Evolutionary conservation across 2,113 vertebrate genomes (phyloP).

Genomic region (Mustelus asterias): DNA sequence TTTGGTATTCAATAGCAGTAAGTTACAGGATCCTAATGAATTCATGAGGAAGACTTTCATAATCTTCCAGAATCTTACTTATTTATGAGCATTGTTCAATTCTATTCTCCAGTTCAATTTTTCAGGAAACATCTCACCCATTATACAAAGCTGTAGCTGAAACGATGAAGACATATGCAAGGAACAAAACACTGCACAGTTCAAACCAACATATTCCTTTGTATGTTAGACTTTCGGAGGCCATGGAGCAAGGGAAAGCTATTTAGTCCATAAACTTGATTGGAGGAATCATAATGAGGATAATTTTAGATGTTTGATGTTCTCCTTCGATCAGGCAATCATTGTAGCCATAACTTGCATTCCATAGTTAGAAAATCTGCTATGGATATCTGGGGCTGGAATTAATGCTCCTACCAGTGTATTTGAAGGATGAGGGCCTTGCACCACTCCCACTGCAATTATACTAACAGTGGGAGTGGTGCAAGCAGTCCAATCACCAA

Average conservation of each 20-base stretch:
- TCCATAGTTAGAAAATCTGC: slow-evolving; percentile 72
- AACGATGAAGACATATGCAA: neutral
- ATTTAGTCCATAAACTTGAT: slow-evolving; percentile 42
- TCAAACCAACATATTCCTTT: neutral
- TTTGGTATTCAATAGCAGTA: neutral
- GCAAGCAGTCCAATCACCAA: too few species aligned
- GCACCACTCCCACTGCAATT: too few species aligned
- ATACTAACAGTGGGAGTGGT: too few species aligned
- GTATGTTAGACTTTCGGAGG: neutral
- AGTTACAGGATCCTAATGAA: neutral
- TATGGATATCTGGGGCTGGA: slow-evolving; percentile 56
- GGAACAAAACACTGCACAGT: neutral
- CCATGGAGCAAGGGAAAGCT: neutral
- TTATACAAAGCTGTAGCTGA: neutral
- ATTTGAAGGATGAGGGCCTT: too few species aligned
- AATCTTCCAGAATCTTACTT: neutral
- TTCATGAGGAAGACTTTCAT: neutral
- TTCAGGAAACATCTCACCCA: neutral
- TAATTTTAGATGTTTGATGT: slow-evolving; percentile 64
- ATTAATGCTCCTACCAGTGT: too few species aligned
- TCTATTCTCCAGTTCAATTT: neutral
- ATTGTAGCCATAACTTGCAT: slow-evolving; percentile 72
- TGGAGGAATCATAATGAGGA: slow-evolving; percentile 58
- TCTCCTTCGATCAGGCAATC: slow-evolving; percentile 50
- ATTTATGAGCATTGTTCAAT: neutral